A percentile compares a stretch with the other conserved stretches of the same genome.
These are phyloP conservation scores for Pogonognathellus flavescens DNA, from an alignment of 1,140 invertebrate species.

Conservation along the genomic window DNA sequence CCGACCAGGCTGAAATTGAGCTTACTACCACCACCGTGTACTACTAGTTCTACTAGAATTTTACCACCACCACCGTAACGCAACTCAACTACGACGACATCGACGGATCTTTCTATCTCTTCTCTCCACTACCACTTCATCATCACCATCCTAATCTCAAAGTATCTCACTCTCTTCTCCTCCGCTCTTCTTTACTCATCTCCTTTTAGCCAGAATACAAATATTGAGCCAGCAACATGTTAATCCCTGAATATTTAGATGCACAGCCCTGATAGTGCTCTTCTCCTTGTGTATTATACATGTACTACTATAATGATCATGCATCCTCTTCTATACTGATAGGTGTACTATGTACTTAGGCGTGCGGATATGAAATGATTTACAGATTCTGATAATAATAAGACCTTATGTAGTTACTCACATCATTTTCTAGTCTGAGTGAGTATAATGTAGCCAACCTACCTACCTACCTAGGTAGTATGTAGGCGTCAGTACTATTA, in stretches of 20 bases:
- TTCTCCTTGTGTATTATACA: no score
- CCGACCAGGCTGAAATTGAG: not conserved
- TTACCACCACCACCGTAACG: not conserved
- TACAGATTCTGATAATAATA: no score
- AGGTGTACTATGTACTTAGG: no score
- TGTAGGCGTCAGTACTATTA: no score
- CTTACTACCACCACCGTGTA: not conserved
- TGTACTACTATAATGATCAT: no score
- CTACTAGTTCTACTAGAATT: not conserved
- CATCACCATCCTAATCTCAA: constrained; percentile 42
- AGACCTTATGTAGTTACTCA: no score
- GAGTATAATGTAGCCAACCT: no score
- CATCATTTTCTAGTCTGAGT: no score
- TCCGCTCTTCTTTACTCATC: not conserved
- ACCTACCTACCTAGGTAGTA: no score
- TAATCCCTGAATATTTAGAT: not conserved
- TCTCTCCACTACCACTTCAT: constrained; percentile 42
- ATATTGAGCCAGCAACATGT: constrained; percentile 35
- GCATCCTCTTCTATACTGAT: no score
- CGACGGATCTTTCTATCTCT: not conserved
- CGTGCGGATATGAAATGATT: no score
- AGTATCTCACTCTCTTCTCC: not conserved
- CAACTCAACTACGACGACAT: not conserved
- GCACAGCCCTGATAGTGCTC: not conserved
- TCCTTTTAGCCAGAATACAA: not conserved